Conservation (phyloP, 2,797 vertebrate species). For the Etheostoma perlongum region DNA sequence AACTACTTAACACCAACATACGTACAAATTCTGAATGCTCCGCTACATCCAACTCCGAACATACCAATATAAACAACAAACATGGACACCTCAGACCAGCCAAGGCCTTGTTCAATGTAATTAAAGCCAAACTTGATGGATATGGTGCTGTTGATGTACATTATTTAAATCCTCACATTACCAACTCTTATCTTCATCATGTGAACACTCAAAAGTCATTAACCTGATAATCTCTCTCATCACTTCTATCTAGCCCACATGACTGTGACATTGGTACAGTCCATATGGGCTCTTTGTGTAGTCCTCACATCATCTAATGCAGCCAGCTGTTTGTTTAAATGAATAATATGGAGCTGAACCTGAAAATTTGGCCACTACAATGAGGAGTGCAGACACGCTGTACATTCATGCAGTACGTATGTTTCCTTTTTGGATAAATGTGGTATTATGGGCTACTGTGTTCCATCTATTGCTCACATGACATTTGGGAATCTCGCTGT, state of each 20-base stretch:
- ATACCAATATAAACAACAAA: not conserved
- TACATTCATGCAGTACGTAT: not conserved
- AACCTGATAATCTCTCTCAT: not conserved
- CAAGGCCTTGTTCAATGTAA: not conserved
- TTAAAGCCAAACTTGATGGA: not conserved
- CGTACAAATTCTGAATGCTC: not conserved
- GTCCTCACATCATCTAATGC: slow-evolving; percentile 4
- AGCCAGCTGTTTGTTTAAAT: slow-evolving; percentile 11
- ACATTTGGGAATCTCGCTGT: slow-evolving; percentile 60
- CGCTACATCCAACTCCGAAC: not conserved
- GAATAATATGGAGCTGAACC: not conserved
- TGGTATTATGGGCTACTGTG: slow-evolving; percentile 26
- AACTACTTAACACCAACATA: not conserved
- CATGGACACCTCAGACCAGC: not conserved
- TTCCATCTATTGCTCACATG: slow-evolving; percentile 52
- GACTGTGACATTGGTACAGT: not conserved
- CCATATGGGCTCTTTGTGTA: not conserved
- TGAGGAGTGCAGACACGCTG: not conserved
- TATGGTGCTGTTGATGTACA: not conserved
- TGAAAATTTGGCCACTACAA: not conserved
- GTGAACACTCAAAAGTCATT: not conserved
- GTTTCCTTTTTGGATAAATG: slow-evolving; percentile 36
- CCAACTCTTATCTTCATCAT: not conserved
- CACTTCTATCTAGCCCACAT: not conserved
- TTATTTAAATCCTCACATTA: not conserved